Conservation (phyloP, 64 coral and sea anemone species). For the Pachyseris speciosa region DNA sequence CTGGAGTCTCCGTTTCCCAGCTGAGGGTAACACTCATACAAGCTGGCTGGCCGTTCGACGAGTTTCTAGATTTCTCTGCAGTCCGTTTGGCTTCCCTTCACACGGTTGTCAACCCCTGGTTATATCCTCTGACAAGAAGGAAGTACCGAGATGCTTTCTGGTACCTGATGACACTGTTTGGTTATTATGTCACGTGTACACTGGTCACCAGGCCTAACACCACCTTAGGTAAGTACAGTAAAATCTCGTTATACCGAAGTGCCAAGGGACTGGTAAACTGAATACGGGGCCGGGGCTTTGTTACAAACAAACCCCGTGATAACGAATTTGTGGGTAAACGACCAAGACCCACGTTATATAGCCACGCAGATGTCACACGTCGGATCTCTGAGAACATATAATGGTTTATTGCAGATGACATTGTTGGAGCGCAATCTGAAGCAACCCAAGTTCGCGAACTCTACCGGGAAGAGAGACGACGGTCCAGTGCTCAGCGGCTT, state of each 20-base stretch:
- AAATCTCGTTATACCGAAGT: too few relatives aligned
- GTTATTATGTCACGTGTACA: constrained; percentile 72
- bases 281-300: too few relatives aligned
- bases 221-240: constrained; percentile 75
- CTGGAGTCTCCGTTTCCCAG: too few relatives aligned
- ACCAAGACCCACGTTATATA: too few relatives aligned
- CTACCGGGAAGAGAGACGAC: constrained; percentile 31
- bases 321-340: too few relatives aligned
- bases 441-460: constrained; percentile 33
- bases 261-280: too few relatives aligned
- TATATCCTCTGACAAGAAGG: constrained; percentile 83
- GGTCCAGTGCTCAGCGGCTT: constrained; percentile 68
- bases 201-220: constrained; percentile 68
- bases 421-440: constrained; percentile 57
- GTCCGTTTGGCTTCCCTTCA: constrained; percentile 82
- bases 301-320: too few relatives aligned
- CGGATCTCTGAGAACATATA: too few relatives aligned
- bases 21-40: constrained; percentile 89
- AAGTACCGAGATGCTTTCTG: constrained; percentile 95
- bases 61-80: constrained; percentile 79
- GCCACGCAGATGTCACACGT: too few relatives aligned
- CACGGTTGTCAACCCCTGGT: constrained; percentile 87
- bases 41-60: constrained; percentile 75
- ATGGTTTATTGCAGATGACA: constrained; percentile 64
- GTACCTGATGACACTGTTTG: constrained; percentile 75